These are phyloP conservation scores for Sternotherus odoratus DNA, from an alignment of 2,797 vertebrate genomes.

Conservation along the genomic window DNA sequence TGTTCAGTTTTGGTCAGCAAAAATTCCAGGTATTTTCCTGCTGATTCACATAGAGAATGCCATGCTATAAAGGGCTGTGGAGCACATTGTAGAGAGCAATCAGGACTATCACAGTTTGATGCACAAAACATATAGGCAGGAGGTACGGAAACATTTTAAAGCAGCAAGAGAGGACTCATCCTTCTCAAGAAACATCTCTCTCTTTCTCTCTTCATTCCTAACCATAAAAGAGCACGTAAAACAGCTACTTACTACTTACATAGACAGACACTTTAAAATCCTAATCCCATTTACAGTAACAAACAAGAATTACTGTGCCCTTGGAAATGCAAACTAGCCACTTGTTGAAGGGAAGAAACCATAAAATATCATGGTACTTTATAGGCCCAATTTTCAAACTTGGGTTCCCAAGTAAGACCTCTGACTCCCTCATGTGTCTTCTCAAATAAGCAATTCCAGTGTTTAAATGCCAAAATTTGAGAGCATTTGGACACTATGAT, in stretches of 20 bases:
- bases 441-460: constrained; percentile 35
- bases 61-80: constrained; percentile 47
- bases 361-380: not conserved
- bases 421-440: constrained; percentile 13
- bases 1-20: constrained; percentile 5
- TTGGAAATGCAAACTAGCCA: not conserved
- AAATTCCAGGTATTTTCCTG: constrained; percentile 32
- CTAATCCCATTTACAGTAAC: not conserved
- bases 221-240: not conserved
- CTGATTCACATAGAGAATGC: constrained; percentile 45
- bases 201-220: not conserved
- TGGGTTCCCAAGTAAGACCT: not conserved
- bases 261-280: not conserved
- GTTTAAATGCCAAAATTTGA: constrained; percentile 38
- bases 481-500: constrained; percentile 8
- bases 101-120: not conserved
- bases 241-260: not conserved
- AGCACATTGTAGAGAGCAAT: constrained; percentile 38
- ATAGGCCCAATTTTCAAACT: not conserved
- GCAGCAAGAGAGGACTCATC: constrained; percentile 12
- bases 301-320: not conserved
- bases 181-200: not conserved
- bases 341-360: not conserved
- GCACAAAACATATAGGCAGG: not conserved
- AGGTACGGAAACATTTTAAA: constrained; percentile 21